These are phyloP conservation scores for Protomyctophum bolini DNA, from an alignment of 2,113 vertebrate species.

Conservation along the genomic window DNA sequence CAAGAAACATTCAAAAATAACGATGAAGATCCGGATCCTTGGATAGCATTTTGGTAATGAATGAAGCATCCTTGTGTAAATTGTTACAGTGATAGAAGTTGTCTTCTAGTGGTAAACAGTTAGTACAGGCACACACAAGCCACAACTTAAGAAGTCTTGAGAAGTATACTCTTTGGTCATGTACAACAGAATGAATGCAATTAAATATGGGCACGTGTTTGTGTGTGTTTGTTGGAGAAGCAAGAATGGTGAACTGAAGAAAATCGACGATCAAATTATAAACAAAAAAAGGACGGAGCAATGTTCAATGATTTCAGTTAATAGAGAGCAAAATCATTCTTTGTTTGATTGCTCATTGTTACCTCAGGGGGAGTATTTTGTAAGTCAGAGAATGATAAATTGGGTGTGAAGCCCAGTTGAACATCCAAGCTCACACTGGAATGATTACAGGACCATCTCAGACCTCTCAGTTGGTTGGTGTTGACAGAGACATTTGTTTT, in stretches of 20 bases:
- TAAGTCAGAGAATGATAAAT: slow-evolving; percentile 1
- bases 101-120: background rate
- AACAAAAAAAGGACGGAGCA: background rate
- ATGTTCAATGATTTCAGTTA: slow-evolving; percentile 14
- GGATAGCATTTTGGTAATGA: slow-evolving; percentile 5
- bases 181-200: background rate
- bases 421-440: slow-evolving; percentile 21
- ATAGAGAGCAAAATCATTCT: background rate
- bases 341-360: background rate
- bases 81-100: slow-evolving; percentile 13
- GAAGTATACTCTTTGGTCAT: slow-evolving; percentile 47
- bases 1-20: slow-evolving; percentile 18
- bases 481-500: background rate
- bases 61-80: slow-evolving; percentile 26
- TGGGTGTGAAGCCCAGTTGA: slow-evolving; percentile 12
- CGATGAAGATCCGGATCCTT: background rate
- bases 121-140: slow-evolving; percentile 26
- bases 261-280: background rate
- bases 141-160: slow-evolving; percentile 24
- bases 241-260: slow-evolving; percentile 6
- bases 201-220: background rate
- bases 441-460: slow-evolving; percentile 20
- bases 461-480: background rate
- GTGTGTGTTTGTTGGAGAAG: slow-evolving; percentile 3
- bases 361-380: background rate